Conservation (phyloP, 2,113 vertebrate species). For the Thinocorus orbignyianus region DNA sequence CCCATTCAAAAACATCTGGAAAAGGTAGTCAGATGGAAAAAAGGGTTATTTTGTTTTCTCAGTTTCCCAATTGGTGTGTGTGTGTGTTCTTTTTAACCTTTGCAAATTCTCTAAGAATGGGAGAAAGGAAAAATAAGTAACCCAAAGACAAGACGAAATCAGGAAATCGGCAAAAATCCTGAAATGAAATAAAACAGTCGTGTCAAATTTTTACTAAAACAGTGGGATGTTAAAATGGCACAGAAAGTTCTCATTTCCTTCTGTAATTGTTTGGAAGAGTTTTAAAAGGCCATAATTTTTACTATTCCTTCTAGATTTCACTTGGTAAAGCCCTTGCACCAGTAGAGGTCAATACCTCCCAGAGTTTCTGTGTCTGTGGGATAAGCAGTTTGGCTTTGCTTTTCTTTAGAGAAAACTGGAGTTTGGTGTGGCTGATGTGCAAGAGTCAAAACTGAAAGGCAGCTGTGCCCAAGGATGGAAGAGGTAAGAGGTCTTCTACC, state of each 20-base stretch:
- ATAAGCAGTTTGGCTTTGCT: background rate
- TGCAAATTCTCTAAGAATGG: background rate
- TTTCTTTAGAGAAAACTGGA: background rate
- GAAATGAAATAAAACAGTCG: background rate
- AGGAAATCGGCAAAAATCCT: background rate
- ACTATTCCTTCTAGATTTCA: background rate
- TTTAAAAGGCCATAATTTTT: background rate
- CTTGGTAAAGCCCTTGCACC: background rate
- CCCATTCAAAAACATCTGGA: background rate
- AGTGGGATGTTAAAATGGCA: background rate
- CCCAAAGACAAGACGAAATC: background rate
- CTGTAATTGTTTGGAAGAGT: background rate
- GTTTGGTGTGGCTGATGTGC: background rate
- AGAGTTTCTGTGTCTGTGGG: background rate
- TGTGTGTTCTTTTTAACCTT: background rate
- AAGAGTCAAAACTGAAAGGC: background rate
- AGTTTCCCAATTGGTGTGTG: background rate
- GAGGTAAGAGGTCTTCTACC: background rate
- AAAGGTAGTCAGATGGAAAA: background rate
- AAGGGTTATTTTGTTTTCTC: background rate
- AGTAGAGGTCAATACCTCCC: background rate
- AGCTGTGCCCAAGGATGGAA: background rate
- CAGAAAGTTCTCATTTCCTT: background rate
- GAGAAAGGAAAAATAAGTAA: constrained; percentile 4
- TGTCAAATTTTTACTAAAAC: background rate